Evolutionary conservation across 1,140 invertebrate genomes (phyloP).

Genomic region (Patella vulgata): DNA sequence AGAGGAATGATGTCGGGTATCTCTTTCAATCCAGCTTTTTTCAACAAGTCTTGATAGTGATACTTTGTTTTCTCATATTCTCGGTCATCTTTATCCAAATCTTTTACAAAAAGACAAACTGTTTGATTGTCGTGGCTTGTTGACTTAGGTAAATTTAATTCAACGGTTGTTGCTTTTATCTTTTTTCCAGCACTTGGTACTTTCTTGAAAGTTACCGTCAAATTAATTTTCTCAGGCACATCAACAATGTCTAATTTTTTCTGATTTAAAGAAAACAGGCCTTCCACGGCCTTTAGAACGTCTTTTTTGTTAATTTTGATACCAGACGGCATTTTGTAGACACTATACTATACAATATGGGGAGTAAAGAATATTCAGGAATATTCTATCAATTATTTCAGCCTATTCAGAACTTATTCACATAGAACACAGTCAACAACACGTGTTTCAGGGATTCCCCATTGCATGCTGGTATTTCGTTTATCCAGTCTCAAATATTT

Average conservation of each 20-base stretch:
- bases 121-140: constrained; percentile 30
- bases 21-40: constrained; percentile 36
- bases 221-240: constrained; percentile 32
- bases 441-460: no score
- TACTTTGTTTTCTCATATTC: constrained; percentile 58
- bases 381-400: no score
- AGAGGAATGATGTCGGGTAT: constrained; percentile 60
- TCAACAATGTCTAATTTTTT: constrained; percentile 30
- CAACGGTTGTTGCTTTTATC: constrained; percentile 47
- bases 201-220: constrained; percentile 49
- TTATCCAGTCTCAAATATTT: no score
- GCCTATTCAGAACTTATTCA: no score
- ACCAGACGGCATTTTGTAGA: no score
- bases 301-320: no score
- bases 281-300: no score
- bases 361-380: no score
- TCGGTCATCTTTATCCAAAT: constrained; percentile 53
- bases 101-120: constrained; percentile 65
- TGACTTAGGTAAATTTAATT: constrained; percentile 42
- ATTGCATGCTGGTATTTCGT: no score
- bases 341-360: no score
- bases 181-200: constrained; percentile 35
- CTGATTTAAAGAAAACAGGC: constrained; percentile 3
- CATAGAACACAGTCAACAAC: no score
- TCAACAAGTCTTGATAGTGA: constrained; percentile 54